A percentile compares a stretch with the other conserved stretches of the same genome.
These are phyloP conservation scores for Clarias platycephalus DNA, from an alignment of 2,797 vertebrate genomes.

Conservation along the genomic window DNA sequence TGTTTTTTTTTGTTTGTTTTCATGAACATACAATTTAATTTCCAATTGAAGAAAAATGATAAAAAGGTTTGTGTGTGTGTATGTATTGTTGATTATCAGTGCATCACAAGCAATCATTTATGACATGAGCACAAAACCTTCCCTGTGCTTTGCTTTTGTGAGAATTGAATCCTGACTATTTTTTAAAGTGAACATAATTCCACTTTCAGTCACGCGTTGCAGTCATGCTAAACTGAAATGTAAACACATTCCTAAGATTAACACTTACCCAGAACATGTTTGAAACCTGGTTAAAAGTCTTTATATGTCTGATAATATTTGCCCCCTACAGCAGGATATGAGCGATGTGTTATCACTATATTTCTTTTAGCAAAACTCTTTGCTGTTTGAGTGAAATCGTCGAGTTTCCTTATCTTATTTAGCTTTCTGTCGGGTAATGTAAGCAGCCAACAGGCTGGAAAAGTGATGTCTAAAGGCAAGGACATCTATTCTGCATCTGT, in stretches of 20 bases:
- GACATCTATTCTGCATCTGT: constrained; percentile 53
- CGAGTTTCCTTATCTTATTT: neutral
- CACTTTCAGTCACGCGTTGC: neutral
- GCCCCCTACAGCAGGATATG: neutral
- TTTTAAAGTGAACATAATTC: neutral
- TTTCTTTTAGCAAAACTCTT: neutral
- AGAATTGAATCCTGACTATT: neutral
- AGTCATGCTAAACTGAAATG: neutral
- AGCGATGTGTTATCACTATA: neutral
- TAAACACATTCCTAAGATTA: neutral
- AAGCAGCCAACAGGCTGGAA: constrained; percentile 4
- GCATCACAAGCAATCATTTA: neutral
- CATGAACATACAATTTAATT: no score
- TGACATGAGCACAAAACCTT: neutral
- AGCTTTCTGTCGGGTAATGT: neutral
- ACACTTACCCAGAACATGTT: neutral
- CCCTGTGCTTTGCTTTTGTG: neutral
- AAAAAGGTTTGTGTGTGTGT: no score
- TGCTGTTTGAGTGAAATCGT: neutral
- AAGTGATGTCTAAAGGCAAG: constrained; percentile 50
- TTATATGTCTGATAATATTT: neutral
- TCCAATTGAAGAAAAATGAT: no score
- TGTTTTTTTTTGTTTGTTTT: no score
- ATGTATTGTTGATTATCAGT: no score
- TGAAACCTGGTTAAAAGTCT: neutral